Conservation (phyloP, 2,113 vertebrate species). For the Microtus pennsylvanicus region DNA sequence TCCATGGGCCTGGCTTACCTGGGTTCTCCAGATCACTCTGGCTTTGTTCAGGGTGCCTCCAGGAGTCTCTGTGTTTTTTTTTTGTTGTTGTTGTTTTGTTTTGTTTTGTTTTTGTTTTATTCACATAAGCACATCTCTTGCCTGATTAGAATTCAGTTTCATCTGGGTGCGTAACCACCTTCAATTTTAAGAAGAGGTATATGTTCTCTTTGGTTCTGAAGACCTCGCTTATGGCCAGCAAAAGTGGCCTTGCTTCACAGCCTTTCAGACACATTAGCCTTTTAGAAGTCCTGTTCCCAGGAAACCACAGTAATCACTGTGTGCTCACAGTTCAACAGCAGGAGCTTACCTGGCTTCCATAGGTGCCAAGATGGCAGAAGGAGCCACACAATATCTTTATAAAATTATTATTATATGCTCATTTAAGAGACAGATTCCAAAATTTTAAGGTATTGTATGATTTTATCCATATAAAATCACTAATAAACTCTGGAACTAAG, state of each 20-base stretch:
- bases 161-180: not conserved
- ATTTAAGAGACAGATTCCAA: conserved; percentile 57
- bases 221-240: not conserved
- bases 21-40: not conserved
- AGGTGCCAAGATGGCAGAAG: not conserved
- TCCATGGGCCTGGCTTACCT: not conserved
- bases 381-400: not conserved
- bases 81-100: not conserved
- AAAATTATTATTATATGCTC: conserved; percentile 33
- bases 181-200: not conserved
- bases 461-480: conserved; percentile 24
- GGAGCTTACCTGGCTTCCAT: not conserved
- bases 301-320: not conserved
- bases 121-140: not conserved
- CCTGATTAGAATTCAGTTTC: not conserved
- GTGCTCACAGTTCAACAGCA: not conserved
- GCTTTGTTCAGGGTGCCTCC: not conserved
- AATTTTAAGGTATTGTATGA: conserved; percentile 38
- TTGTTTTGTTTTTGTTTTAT: not conserved
- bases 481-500: not conserved
- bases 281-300: not conserved
- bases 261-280: not conserved
- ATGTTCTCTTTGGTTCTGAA: not conserved
- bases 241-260: not conserved
- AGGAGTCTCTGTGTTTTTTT: not conserved